A percentile compares a stretch with the other conserved stretches of the same genome.
These are phyloP conservation scores for Limnephilus rhombicus DNA, from an alignment of 2,888 invertebrate genomes.

Conservation along the genomic window DNA sequence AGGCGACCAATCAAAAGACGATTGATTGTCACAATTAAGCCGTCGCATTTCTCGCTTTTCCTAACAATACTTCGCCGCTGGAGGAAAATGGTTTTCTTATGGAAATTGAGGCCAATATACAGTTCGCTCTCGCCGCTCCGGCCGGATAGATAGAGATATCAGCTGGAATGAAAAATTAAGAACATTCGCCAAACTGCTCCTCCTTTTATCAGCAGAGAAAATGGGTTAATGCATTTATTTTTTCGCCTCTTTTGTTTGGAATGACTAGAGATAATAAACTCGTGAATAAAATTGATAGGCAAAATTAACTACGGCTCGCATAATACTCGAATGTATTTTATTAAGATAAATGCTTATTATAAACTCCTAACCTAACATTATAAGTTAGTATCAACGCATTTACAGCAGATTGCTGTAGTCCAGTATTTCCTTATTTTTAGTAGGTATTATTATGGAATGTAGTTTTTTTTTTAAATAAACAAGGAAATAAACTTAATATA, in stretches of 20 bases:
- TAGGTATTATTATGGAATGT: too few species aligned
- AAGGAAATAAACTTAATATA: too few species aligned
- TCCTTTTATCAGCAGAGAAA: slow-evolving; percentile 30
- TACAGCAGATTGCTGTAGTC: not conserved
- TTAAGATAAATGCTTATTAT: not conserved
- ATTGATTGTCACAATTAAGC: slow-evolving; percentile 56
- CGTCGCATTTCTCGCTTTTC: slow-evolving; percentile 27
- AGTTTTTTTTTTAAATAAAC: too few species aligned
- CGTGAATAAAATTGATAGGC: not conserved
- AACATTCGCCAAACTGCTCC: slow-evolving; percentile 43
- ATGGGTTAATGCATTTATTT: slow-evolving; percentile 43
- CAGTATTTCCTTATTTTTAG: too few species aligned
- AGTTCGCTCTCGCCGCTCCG: slow-evolving; percentile 11
- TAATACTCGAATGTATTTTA: not conserved
- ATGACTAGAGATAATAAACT: slow-evolving; percentile 26
- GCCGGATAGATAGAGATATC: slow-evolving; percentile 45
- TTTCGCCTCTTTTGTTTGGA: slow-evolving; percentile 31
- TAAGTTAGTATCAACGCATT: not conserved
- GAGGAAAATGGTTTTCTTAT: slow-evolving; percentile 51
- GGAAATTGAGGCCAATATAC: slow-evolving; percentile 49
- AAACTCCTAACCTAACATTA: not conserved
- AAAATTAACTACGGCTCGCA: slow-evolving; percentile 6
- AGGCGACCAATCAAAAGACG: slow-evolving; percentile 36
- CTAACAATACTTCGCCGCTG: slow-evolving; percentile 23
- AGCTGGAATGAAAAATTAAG: slow-evolving; percentile 55